Base-by-base conservation (phyloP, 2,888 invertebrate species). In the Phortica magna region DNA sequence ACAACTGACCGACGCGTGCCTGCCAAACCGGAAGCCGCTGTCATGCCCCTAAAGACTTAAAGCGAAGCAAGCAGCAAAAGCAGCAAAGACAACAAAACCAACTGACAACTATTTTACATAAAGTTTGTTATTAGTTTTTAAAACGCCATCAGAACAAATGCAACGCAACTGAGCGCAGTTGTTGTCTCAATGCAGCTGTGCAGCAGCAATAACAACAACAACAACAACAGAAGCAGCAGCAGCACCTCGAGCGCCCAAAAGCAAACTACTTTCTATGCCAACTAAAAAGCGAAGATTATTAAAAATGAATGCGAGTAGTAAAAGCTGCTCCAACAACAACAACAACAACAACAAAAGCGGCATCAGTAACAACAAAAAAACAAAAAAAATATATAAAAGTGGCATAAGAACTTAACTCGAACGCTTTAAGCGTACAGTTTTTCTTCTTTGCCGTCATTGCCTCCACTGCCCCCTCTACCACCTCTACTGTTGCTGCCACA, bases 61-160 rank as follows among this genome's bases (percentile, higher is more conserved):
- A 31, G 31, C 31, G 31, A 31, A 31, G 5, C 31, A 31, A 31
- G 3, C 1, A 72, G 68, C 12, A 19, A 7, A 10, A 22, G 59
- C 0, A 19, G 10, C 2, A 48, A 22, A 9, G 7, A 7, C 7
- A 6, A 6, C 10, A 61, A 61, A 12, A 61, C 61, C 19, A 17
- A 74, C 74, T 55, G 74, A 76, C 71, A 74, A 75, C 71, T 80
- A 87, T 87, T 85, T 61, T 85, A 87, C 85, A 85, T 85, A 88
- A 88, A 85, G 79, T 85, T 88, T 81, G 83, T 84, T 85, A 88
- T 88, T 84, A 85, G 83, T 86, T 82, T 71, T 71, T 70, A 71
- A 71, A 71, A 71, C 43, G 22, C 61, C 55, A 55, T 9, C 55
- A 55, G 55, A 55, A 55, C 3, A 31, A 64, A 7, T 31, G 10